Conservation (phyloP, 2,888 invertebrate species). For the Lysandra bellargus region DNA sequence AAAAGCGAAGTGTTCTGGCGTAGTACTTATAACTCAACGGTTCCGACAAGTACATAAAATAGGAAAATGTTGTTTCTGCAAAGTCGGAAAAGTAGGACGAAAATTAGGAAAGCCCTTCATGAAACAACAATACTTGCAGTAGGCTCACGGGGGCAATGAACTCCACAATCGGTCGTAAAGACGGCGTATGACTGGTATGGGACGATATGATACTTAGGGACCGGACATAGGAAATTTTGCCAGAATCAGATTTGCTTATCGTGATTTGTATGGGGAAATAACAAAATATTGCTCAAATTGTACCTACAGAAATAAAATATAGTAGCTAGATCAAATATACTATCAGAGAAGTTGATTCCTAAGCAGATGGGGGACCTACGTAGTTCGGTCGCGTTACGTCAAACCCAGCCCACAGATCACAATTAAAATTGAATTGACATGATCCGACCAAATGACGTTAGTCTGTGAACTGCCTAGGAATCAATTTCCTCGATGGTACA, state of each 20-base stretch:
- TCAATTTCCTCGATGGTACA: no score
- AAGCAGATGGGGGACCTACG: no score
- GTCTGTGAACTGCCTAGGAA: no score
- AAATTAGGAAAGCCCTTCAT: slow-evolving; percentile 48
- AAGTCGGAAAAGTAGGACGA: slow-evolving; percentile 37
- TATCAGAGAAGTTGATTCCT: no score
- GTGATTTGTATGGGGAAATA: background rate
- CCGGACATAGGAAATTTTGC: slow-evolving; percentile 10
- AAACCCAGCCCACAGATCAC: no score
- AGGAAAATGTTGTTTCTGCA: background rate
- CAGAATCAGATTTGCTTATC: slow-evolving; percentile 5
- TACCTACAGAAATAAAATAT: background rate
- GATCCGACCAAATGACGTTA: no score
- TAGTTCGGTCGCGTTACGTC: no score
- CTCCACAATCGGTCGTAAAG: slow-evolving; percentile 59
- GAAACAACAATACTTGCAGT: slow-evolving; percentile 46
- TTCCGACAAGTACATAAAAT: no score
- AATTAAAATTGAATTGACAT: no score
- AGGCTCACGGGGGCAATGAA: slow-evolving; percentile 58
- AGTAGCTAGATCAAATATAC: no score
- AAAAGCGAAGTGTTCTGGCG: no score
- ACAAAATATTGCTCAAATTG: background rate
- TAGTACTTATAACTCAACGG: no score
- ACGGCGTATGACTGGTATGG: slow-evolving; percentile 49
- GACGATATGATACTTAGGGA: slow-evolving; percentile 39